Conservation (phyloP, 2,113 vertebrate species). For the Apodemus sylvaticus region DNA sequence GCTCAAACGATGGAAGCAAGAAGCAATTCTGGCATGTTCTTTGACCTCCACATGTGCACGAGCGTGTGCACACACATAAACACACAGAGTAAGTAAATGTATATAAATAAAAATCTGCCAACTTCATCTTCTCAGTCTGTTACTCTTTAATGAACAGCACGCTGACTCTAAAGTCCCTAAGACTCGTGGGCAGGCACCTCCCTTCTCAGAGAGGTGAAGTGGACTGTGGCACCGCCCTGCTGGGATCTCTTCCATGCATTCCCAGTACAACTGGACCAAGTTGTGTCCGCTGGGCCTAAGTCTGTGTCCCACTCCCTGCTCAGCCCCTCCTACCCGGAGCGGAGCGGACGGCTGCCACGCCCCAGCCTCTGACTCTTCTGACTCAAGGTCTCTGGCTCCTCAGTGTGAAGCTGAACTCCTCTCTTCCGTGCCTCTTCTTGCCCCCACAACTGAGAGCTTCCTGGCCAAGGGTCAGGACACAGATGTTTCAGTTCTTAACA, state of each 20-base stretch:
- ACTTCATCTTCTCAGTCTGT: conserved; percentile 19
- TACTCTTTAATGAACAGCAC: conserved; percentile 10
- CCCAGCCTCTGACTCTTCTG: background rate
- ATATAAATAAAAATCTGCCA: background rate
- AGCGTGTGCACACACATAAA: too few species aligned
- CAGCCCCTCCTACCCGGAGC: too few species aligned
- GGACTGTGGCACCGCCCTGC: background rate
- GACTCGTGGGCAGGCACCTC: background rate
- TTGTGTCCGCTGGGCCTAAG: background rate
- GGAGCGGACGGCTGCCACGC: too few species aligned
- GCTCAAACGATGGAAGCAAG: background rate
- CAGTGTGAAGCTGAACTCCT: background rate
- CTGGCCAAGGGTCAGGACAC: background rate
- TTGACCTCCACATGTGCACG: background rate
- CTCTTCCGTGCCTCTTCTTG: background rate
- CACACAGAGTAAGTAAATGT: background rate
- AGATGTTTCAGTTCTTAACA: background rate
- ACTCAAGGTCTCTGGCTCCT: background rate
- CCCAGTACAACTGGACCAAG: background rate
- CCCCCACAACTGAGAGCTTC: background rate
- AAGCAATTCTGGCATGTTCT: background rate
- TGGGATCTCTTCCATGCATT: background rate
- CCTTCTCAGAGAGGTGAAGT: background rate
- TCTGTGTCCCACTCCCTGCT: rapidly evolving
- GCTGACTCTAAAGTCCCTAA: background rate